Evolutionary conservation across 2,797 vertebrate genomes (phyloP), one percentile per base, ranked within the genome.

Genomic region (Periparus ater): DNA sequence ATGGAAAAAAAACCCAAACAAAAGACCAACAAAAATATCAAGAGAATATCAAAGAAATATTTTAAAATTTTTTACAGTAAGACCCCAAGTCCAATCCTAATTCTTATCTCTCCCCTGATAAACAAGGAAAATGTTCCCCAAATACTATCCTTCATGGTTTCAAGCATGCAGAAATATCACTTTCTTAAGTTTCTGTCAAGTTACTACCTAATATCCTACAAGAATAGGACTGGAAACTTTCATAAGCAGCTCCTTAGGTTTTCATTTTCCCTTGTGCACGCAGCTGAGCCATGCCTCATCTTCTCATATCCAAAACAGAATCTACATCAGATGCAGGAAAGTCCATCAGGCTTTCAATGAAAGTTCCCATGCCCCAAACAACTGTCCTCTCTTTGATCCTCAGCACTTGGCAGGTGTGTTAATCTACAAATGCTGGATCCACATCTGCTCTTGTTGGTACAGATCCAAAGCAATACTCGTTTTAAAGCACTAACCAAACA

Each of bases 351-450:
- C 73, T 89, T 95, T 95, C 93, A 94, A 6, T 60, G 88, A 92
- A 96, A 97, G 93, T 82, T 93, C 78, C 80, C 86, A 67, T 76
- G 95, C 74, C 82, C 95, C 81, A 85, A 93, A 91, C 61, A 91
- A 84, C 9, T 82, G 93, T 79, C 67, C 22, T 34, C 32, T 66
- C 91, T 97, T 95, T 97, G 91, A 97, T 96, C 93, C 86, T 75
- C 85, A 94, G 90, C 82, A 93, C 91, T 93, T 96, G 94, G 93
- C 97, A 98, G 96, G 93, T 97, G 89, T 66, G 88, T 82, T 97
- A 90, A 97, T 93, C 85, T 87, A 96, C 54, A 38, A 95, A 86
- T 86, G 79, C n/a, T 96, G 60, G 75, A 87, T 75, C 48, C 78
- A 96, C 96, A 97, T 96, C 95, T 97, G 96, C 89, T 96, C 95